Conservation (phyloP, 2,113 vertebrate species). For the Ahaetulla prasina region DNA sequence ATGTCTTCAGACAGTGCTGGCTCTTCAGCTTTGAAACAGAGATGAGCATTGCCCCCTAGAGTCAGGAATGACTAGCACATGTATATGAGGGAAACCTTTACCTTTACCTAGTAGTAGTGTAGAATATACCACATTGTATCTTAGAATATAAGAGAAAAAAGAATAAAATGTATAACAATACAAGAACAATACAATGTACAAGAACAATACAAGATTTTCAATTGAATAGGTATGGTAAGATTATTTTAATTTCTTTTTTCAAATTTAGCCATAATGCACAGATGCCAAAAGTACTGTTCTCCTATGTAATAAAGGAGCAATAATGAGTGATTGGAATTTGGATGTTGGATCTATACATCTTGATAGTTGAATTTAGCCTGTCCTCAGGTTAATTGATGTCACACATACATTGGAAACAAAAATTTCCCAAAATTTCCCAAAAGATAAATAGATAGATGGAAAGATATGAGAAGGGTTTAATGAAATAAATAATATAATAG, state of each 20-base stretch:
- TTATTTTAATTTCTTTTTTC: not conserved
- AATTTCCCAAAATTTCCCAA: not conserved
- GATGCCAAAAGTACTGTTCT: not conserved
- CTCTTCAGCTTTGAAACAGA: too few species aligned
- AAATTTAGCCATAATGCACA: not conserved
- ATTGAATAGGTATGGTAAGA: not conserved
- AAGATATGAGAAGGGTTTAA: not conserved
- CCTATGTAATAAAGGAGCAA: not conserved
- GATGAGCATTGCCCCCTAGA: too few species aligned
- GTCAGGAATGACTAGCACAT: too few species aligned
- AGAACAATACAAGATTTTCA: not conserved
- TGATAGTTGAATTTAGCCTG: not conserved
- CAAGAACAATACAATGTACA: not conserved
- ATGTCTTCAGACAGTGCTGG: too few species aligned
- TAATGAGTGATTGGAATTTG: not conserved
- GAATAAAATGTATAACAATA: not conserved
- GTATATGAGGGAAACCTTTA: too few species aligned
- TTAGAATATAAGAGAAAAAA: not conserved
- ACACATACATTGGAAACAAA: not conserved
- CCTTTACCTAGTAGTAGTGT: not conserved
- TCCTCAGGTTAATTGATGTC: not conserved
- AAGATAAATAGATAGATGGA: rapidly evolving
- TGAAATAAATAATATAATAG: not conserved
- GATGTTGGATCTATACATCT: not conserved
- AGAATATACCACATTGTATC: not conserved